phyloP scores from a whole-genome alignment of 2,113 vertebrate species.

The Axis porcinus region DNA sequence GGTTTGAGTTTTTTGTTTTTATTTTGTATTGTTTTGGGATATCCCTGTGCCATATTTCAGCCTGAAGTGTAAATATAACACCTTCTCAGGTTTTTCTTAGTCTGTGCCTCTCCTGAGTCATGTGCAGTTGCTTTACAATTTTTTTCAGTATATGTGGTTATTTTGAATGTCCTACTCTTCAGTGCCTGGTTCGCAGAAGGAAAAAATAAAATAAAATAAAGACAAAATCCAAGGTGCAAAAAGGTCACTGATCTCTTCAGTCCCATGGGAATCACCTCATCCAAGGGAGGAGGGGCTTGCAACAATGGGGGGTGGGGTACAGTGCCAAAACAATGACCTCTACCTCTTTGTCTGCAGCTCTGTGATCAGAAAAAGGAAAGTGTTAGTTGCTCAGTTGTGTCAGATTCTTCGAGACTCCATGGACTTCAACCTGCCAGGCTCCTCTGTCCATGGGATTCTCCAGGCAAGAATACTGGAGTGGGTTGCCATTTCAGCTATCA shows the following conservation, averaged over 20 bases:
- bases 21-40: background rate
- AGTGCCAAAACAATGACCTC: background rate
- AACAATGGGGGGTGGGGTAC: rapidly evolving
- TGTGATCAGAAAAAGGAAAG: background rate
- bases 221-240: background rate
- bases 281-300: background rate
- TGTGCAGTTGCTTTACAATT: background rate
- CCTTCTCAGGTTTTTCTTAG: background rate
- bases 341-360: background rate
- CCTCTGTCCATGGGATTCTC: background rate
- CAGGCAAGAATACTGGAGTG: background rate
- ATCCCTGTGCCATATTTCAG: background rate
- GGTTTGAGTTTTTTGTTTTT: background rate
- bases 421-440: background rate
- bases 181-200: background rate
- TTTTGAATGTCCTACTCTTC: background rate
- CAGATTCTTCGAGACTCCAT: background rate
- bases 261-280: background rate
- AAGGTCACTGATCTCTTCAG: background rate
- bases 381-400: background rate
- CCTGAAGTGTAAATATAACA: background rate
- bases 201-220: background rate
- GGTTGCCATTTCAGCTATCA: background rate
- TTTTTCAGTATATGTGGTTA: background rate
- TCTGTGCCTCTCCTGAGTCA: background rate